Evolutionary conservation across 2,113 vertebrate species (phyloP).

Genomic region (Ibidorhyncha struthersii): DNA sequence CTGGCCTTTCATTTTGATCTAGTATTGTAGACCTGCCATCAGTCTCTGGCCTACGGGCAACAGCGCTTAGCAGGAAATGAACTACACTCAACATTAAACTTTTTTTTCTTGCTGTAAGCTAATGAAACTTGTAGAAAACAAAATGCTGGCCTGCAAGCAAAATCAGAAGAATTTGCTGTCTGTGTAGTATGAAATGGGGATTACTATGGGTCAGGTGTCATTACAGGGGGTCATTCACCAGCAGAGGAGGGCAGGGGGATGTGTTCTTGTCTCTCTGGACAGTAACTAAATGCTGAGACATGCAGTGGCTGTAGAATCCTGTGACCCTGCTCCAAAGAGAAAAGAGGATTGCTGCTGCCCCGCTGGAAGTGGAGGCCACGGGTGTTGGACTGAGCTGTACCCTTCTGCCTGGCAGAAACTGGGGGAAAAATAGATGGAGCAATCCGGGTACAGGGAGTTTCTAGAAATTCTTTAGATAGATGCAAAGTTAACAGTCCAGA

Average conservation of each 20-base stretch:
- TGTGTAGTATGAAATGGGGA: not conserved
- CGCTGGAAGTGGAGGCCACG: not conserved
- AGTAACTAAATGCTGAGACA: not conserved
- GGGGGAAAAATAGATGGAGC: not conserved
- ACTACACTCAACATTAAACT: not conserved
- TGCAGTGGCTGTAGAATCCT: not conserved
- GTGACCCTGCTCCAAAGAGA: not conserved
- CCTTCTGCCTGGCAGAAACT: not conserved
- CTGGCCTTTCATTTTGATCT: conserved; percentile 2
- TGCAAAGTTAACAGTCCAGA: not conserved
- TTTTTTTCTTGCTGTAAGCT: not conserved
- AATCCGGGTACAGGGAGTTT: not conserved
- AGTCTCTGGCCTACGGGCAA: not conserved
- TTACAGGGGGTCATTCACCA: not conserved
- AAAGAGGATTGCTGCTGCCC: not conserved
- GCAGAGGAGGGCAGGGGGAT: not conserved
- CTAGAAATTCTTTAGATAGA: not conserved
- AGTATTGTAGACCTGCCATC: not conserved
- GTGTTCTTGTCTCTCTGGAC: not conserved
- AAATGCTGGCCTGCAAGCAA: not conserved
- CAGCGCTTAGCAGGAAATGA: not conserved
- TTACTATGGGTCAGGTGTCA: not conserved
- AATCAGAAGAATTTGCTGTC: not conserved
- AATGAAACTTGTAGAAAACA: not conserved
- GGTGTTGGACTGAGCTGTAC: not conserved